These are phyloP conservation scores for Eilema depressum DNA, from an alignment of 2,888 invertebrate species.

Conservation along the genomic window DNA sequence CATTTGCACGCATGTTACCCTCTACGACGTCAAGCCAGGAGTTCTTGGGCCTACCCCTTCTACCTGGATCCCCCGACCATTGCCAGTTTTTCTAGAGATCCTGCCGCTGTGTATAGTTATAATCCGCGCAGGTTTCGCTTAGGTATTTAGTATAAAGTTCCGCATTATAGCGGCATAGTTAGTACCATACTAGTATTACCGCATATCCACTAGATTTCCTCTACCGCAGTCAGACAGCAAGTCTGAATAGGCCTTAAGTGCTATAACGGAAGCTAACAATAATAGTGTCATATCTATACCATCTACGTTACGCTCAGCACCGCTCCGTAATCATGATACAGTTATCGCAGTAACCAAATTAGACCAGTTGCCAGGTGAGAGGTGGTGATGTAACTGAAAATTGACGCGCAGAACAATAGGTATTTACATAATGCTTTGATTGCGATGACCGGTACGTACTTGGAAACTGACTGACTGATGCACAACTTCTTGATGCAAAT, in stretches of 20 bases:
- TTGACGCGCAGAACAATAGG: conserved; percentile 39
- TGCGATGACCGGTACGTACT: conserved; percentile 25
- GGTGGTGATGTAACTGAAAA: conserved; percentile 38
- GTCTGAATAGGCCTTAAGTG: neutral
- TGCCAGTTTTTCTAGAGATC: no score
- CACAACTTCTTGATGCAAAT: neutral
- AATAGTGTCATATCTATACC: neutral
- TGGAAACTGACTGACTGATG: conserved; percentile 33
- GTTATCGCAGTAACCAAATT: neutral
- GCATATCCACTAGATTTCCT: no score
- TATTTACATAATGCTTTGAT: conserved; percentile 37
- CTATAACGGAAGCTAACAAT: neutral
- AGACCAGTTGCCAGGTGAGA: conserved; percentile 31
- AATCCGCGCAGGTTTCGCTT: no score
- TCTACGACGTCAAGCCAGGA: no score
- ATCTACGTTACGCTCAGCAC: neutral
- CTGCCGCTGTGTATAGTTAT: no score
- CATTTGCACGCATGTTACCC: no score
- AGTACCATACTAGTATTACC: no score
- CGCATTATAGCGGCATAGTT: no score
- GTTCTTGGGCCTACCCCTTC: no score
- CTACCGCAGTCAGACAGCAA: no score
- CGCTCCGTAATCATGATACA: neutral
- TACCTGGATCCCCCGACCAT: no score
- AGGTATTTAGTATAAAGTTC: no score